Base-by-base conservation (phyloP, 2,888 invertebrate genomes). In the Piscicola geometra region DNA sequence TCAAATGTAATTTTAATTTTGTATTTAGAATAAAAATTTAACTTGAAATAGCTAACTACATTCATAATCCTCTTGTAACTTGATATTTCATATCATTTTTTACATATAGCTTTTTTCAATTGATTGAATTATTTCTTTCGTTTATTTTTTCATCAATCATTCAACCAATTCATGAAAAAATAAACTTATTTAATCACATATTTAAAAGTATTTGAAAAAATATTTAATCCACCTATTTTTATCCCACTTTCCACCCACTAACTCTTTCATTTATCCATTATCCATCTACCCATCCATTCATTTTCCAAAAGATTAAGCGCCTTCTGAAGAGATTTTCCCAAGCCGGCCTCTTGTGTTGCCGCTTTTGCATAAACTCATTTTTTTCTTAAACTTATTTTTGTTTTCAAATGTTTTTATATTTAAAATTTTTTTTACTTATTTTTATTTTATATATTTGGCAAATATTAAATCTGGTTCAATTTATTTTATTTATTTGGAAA, bases 301-400 rank as follows among this genome's bases (percentile, higher is more conserved):
- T 56, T n/a, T 21, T 25, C 5, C 3, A 18, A 18, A 25, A 56
- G 60, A 56, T 56, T 56, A 56, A 56, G 25, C 60, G n/a, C 25
- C n/a, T 56, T 56, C n/a, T 56, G n/a, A 56, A n/a, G 25, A 56
- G 60, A 56, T 56, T 56, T 56, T 18, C n/a, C 60, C 60, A 18
- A 56, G 60, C 60, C n/a, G n/a, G 12, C 60, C 60, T 56, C 60
- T n/a, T 25, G 25, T n/a, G 60, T 18, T 5, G 25, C 60, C 5
- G 21, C n/a, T n/a, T 21, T 18, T 25, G 60, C 60, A 56, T 56
- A 56, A 15, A 56, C 5, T 21, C 25, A 3, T 56, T 56, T 15
- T 15, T 41, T 15, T 9, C 15, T 41, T 15, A 41, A 9, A 5
- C 41, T 41, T 41, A 41, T 9, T 41, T 41, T 41, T 41, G 41